phyloP scores from a whole-genome alignment of 2,797 vertebrate genomes.

The Spinus olivaceus region DNA sequence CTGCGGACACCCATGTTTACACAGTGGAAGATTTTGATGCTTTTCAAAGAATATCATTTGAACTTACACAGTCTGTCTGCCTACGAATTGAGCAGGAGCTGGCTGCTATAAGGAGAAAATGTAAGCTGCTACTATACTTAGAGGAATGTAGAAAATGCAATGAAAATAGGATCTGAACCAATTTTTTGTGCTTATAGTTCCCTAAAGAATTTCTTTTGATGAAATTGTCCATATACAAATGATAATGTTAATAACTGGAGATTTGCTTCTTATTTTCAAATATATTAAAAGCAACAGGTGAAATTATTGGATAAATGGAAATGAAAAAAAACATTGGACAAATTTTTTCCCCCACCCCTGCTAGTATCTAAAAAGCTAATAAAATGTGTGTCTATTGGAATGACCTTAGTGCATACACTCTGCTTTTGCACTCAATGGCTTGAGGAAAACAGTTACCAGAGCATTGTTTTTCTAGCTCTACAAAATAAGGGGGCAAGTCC shows the following conservation, averaged over 20 bases:
- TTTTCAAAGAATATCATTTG: conserved; percentile 94
- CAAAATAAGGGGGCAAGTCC: neutral
- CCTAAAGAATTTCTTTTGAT: neutral
- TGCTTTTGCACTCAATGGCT: neutral
- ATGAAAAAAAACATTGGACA: neutral
- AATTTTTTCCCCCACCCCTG: neutral
- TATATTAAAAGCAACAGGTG: neutral
- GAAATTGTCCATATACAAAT: neutral
- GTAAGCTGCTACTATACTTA: conserved; percentile 76
- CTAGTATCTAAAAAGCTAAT: neutral
- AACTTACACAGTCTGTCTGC: conserved; percentile 95
- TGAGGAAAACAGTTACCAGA: neutral
- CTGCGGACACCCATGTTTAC: conserved; percentile 91
- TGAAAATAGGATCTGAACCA: neutral
- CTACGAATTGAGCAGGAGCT: conserved; percentile 94
- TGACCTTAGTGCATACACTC: neutral
- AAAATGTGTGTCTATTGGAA: neutral
- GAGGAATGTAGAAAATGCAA: neutral
- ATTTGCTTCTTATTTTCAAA: neutral
- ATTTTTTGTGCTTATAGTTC: neutral
- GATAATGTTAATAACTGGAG: neutral
- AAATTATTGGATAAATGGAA: neutral
- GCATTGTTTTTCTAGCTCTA: neutral
- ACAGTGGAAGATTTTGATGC: conserved; percentile 98
- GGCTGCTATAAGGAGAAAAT: conserved; percentile 84